phyloP scores from a whole-genome alignment of 2,888 invertebrate species.

The Altica lythri region DNA sequence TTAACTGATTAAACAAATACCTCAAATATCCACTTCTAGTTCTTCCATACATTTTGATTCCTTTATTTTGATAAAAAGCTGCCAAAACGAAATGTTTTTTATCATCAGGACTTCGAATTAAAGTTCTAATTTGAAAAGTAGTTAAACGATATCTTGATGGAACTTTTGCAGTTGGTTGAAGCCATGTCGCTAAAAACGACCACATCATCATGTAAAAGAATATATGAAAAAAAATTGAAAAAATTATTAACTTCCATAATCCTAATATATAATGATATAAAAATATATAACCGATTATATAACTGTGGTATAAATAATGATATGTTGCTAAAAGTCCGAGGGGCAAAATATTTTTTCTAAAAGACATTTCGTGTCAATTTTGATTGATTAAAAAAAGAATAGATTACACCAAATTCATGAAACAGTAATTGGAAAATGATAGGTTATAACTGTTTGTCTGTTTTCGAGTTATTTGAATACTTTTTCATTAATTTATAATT shows the following conservation, averaged over 20 bases:
- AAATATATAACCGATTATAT: constrained; percentile 13
- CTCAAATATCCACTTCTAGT: constrained; percentile 10
- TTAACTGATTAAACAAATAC: no score
- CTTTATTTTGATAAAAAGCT: constrained; percentile 16
- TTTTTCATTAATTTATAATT: background rate
- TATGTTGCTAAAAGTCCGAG: background rate
- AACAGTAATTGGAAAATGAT: background rate
- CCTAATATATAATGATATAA: background rate
- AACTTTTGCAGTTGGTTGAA: constrained; percentile 10
- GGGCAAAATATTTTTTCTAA: constrained; percentile 14
- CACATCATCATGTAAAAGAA: constrained; percentile 20
- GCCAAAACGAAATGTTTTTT: constrained; percentile 6
- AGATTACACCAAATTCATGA: no score
- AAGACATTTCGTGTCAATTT: background rate
- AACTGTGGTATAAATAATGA: constrained; percentile 14
- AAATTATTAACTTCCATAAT: background rate
- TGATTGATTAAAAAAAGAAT: no score
- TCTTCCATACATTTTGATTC: constrained; percentile 1
- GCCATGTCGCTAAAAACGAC: constrained; percentile 12
- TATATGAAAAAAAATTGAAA: constrained; percentile 1
- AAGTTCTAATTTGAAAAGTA: constrained; percentile 13
- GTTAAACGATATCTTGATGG: constrained; percentile 7
- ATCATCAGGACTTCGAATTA: constrained; percentile 6
- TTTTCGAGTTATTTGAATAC: background rate
- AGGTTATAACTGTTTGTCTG: background rate